phyloP scores from a whole-genome alignment of 2,888 invertebrate species.

The Papilio demoleus region DNA sequence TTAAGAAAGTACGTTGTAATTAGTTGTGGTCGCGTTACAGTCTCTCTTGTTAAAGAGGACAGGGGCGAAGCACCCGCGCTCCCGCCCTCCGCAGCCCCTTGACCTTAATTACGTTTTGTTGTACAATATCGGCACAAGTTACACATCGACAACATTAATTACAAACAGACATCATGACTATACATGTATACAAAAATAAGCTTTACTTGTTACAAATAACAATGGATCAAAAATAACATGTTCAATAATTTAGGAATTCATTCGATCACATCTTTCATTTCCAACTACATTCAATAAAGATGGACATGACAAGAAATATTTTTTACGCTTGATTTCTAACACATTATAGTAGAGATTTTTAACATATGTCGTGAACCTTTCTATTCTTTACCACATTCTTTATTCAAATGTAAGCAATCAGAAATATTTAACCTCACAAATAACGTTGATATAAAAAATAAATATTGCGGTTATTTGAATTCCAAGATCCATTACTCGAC shows the following conservation, averaged over 20 bases:
- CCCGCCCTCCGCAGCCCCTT: neutral
- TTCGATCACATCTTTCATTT: neutral
- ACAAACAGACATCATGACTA: neutral
- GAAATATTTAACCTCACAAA: neutral
- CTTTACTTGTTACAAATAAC: neutral
- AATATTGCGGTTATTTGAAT: conserved; percentile 7
- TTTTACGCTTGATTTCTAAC: too few species aligned
- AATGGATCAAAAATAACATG: neutral
- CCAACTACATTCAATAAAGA: too few species aligned
- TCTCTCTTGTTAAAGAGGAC: neutral
- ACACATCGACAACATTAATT: conserved; percentile 21
- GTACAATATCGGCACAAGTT: conserved; percentile 13
- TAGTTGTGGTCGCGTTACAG: conserved; percentile 2
- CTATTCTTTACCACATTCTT: too few species aligned
- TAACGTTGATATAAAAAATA: neutral
- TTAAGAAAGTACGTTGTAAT: conserved; percentile 1
- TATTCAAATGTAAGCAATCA: too few species aligned
- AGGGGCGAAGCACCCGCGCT: neutral
- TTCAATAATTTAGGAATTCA: neutral
- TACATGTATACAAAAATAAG: neutral
- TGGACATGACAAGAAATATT: too few species aligned
- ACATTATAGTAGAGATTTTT: too few species aligned
- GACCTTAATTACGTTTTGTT: conserved; percentile 19
- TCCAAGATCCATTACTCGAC: conserved; percentile 7
- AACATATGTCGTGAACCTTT: too few species aligned